Evolutionary conservation across 2,888 invertebrate genomes (phyloP), one percentile per base, ranked within the genome.

Genomic region (Nomada goodeniana): DNA sequence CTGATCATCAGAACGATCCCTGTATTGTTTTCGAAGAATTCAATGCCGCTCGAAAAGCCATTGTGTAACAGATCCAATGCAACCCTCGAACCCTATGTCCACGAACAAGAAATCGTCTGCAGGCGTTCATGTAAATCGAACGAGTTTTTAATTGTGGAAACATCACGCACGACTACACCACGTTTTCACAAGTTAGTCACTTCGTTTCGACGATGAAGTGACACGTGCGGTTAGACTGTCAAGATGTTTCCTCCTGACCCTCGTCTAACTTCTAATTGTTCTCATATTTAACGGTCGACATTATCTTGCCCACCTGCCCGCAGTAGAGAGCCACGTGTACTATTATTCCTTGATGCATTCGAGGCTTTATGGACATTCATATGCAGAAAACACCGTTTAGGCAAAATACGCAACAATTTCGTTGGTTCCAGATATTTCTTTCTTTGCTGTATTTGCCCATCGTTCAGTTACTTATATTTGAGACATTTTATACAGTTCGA

Each of bases 381-480:
- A 92, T 92, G 92, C 89, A 91, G 92, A 84, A 82, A 80, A 82
- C 86, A 76, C 74, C 82, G 83, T 82, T 36, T 69, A 69, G 68
- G 64, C 59, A 65, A 76, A 77, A 59, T 57, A 69, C 60, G 65
- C 53, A 42, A 75, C 57, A 52, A 60, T 65, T 69, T n/a, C 10
- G 23, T 23, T 23, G 36, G 15, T 23, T 44, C 18, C 44, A 70
- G 29, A 36, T 13, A 50, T 71, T 71, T 72, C 63, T 60, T 47
- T 26, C 59, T 53, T 60, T 57, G 55, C 59, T 23, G 60, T 74
- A 55, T 70, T 73, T 65, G 55, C n/a, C 65, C 61, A 61, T 67
- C 64, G 53, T 70, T 47, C 44, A 55, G 72, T 65, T 67, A 44
- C 55, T 75, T 75, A 53, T 36, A 72, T 80, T 44, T 73, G 61